Evolutionary conservation across 37 sponge, comb jelly and placozoan species (phyloP).

Genomic region (Petrosia ficiformis): DNA sequence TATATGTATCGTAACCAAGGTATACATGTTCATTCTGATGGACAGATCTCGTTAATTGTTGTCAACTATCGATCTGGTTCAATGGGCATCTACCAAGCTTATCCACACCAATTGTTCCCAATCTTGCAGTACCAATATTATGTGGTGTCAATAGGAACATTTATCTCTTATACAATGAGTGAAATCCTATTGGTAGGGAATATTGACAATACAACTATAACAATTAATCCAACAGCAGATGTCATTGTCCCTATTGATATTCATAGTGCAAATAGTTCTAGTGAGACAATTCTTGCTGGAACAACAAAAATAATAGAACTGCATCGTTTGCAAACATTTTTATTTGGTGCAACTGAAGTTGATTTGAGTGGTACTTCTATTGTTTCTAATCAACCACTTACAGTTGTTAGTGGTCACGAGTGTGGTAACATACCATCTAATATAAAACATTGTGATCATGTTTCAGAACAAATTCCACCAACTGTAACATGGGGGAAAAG

Average conservation of each 20-base stretch:
- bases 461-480: conserved; percentile 2
- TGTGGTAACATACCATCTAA: background rate
- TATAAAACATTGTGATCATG: background rate
- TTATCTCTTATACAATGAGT: background rate
- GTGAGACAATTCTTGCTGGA: background rate
- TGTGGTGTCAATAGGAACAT: background rate
- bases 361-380: background rate
- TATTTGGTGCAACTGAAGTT: background rate
- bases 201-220: background rate
- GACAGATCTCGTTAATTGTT: background rate
- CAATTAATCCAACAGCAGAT: background rate
- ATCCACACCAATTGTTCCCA: background rate
- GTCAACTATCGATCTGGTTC: background rate
- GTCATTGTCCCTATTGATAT: background rate
- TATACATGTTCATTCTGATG: background rate
- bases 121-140: background rate
- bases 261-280: background rate
- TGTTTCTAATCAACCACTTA: conserved; percentile 8
- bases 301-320: background rate
- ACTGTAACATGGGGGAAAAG: conserved; percentile 1
- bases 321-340: background rate
- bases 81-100: background rate
- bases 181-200: background rate
- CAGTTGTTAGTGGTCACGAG: conserved; percentile 5
- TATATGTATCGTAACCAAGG: background rate